A percentile compares a stretch with the other conserved stretches of the same genome.
Conservation (phyloP, 2,888 invertebrate genomes). For the Cataglyphis albicans region DNA sequence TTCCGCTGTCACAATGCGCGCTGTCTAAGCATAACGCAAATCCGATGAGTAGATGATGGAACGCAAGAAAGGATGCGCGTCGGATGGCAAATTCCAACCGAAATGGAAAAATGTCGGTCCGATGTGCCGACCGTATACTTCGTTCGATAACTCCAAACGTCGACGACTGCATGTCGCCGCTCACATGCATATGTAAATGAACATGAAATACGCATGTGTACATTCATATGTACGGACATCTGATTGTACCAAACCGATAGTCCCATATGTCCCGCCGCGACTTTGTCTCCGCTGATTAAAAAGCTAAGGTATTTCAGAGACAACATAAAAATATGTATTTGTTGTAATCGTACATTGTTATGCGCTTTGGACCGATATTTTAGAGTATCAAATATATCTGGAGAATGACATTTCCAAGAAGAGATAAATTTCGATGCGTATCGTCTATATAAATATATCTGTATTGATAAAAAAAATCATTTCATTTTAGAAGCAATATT, state of each 20-base stretch:
- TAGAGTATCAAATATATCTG: not conserved
- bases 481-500: slow-evolving; percentile 20
- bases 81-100: slow-evolving; percentile 67
- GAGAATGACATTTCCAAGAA: not conserved
- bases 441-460: not conserved
- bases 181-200: slow-evolving; percentile 74
- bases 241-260: slow-evolving; percentile 63
- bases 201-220: slow-evolving; percentile 58
- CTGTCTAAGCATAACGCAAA: slow-evolving; percentile 46
- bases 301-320: slow-evolving; percentile 25
- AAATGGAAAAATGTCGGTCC: slow-evolving; percentile 75
- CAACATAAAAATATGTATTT: not conserved
- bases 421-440: not conserved
- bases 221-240: slow-evolving; percentile 48
- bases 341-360: not conserved
- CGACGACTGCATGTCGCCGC: slow-evolving; percentile 71
- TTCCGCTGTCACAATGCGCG: slow-evolving; percentile 46
- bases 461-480: not conserved
- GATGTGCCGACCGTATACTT: slow-evolving; percentile 47
- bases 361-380: not conserved
- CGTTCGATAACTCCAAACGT: slow-evolving; percentile 72
- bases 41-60: slow-evolving; percentile 63
- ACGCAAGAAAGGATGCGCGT: slow-evolving; percentile 61
- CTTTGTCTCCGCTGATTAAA: slow-evolving; percentile 36
- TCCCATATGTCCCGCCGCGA: not conserved